Evolutionary conservation across 2,113 vertebrate genomes (phyloP).

Genomic region (Saguinus midas): DNA sequence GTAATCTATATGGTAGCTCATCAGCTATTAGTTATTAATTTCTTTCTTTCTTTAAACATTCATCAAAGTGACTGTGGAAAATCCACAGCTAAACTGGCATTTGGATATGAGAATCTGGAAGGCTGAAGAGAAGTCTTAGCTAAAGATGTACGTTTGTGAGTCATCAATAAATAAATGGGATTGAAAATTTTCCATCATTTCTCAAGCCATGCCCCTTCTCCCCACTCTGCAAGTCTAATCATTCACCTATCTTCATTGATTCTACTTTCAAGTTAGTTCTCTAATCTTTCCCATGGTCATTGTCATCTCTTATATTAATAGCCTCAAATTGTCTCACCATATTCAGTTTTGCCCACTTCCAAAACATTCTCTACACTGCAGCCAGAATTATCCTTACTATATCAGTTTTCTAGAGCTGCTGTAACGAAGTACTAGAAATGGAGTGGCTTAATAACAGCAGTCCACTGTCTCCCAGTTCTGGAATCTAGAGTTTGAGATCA

Average conservation of each 20-base stretch:
- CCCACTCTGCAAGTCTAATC: neutral
- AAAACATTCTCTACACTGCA: neutral
- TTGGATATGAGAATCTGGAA: constrained; percentile 1
- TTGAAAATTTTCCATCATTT: neutral
- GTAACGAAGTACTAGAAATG: neutral
- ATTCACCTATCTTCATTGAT: neutral
- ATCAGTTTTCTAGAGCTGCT: neutral
- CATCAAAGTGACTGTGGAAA: neutral
- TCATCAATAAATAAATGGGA: neutral
- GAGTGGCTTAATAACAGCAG: neutral
- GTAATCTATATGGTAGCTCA: neutral
- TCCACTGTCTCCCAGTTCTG: neutral
- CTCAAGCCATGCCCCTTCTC: neutral
- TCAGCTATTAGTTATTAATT: neutral
- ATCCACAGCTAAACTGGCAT: neutral
- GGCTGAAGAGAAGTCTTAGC: neutral
- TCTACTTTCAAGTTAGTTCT: neutral
- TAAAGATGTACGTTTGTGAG: neutral
- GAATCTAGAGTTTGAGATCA: neutral
- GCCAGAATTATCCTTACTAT: neutral
- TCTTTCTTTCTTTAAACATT: constrained; percentile 2
- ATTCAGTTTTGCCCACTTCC: neutral
- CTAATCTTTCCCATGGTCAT: neutral
- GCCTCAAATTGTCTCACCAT: too few species aligned
- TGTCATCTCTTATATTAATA: neutral